Evolutionary conservation across 1,140 invertebrate genomes (phyloP).

Genomic region (Scaptomyza graminum): DNA sequence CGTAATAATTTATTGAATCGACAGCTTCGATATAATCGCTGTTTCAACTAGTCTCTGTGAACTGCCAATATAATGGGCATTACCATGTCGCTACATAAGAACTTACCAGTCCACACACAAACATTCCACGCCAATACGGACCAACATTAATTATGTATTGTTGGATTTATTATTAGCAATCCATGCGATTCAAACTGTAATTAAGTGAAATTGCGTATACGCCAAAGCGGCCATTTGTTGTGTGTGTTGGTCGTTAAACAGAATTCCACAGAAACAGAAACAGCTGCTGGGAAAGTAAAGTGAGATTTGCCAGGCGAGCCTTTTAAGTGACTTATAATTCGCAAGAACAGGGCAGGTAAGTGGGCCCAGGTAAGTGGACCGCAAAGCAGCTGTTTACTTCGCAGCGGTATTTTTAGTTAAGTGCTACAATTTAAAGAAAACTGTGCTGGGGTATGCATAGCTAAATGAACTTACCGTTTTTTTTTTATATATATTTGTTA

Average conservation of each 20-base stretch:
- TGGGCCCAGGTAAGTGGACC: constrained; percentile 3
- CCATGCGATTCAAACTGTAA: constrained; percentile 21
- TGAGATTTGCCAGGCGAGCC: background rate
- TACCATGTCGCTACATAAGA: background rate
- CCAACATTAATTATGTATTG: constrained; percentile 19
- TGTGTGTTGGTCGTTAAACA: constrained; percentile 49
- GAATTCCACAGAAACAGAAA: constrained; percentile 20
- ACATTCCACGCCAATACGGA: background rate
- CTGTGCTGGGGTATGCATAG: background rate
- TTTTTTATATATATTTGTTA: constrained; percentile 1
- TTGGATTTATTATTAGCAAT: constrained; percentile 25
- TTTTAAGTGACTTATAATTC: constrained; percentile 1
- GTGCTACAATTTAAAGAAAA: background rate
- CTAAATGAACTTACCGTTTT: constrained; percentile 13
- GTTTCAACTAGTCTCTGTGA: background rate
- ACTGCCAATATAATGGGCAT: background rate
- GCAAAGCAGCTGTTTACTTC: constrained; percentile 38
- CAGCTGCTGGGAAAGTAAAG: background rate
- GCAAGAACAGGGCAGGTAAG: background rate
- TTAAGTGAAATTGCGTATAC: constrained; percentile 55
- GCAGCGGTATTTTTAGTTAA: constrained; percentile 3
- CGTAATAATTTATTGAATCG: background rate
- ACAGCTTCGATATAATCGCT: background rate
- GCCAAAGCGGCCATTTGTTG: constrained; percentile 33
- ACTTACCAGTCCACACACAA: constrained; percentile 3